phyloP scores from a whole-genome alignment of 2,113 vertebrate species.

The Hemibagrus wyckioides region DNA sequence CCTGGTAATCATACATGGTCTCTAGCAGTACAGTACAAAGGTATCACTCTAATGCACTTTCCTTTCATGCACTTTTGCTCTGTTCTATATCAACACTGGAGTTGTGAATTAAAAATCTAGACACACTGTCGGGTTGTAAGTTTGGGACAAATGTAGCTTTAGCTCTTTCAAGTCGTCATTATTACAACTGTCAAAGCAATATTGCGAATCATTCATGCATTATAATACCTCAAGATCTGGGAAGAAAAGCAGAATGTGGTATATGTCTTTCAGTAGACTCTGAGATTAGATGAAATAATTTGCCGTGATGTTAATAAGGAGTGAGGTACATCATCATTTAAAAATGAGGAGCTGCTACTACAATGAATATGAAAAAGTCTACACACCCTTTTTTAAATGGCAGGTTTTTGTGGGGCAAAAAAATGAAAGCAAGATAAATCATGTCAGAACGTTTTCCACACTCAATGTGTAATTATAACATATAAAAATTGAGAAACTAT shows the following conservation, averaged over 20 bases:
- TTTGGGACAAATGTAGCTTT: not conserved
- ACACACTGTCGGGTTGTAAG: not conserved
- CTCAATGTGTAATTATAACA: too few species aligned
- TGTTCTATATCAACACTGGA: not conserved
- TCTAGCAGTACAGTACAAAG: not conserved
- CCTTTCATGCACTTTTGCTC: not conserved
- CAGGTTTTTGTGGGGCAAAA: too few species aligned
- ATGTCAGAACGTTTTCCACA: too few species aligned
- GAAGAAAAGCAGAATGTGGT: not conserved
- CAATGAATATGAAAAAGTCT: not conserved
- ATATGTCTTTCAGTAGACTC: not conserved
- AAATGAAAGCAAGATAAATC: too few species aligned
- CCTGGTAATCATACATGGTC: not conserved
- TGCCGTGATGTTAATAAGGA: not conserved
- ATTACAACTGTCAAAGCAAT: constrained; percentile 12
- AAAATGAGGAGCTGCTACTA: not conserved
- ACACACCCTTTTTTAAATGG: too few species aligned
- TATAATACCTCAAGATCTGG: not conserved
- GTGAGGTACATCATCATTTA: not conserved
- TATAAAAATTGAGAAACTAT: too few species aligned
- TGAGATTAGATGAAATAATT: not conserved
- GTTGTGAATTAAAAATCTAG: constrained; percentile 9
- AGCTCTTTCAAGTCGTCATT: not conserved
- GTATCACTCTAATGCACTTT: not conserved
- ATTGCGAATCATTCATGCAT: constrained; percentile 1